Percentiles rank a stretch among this genome's conserved stretches.
Conservation (phyloP, 2,113 vertebrate genomes). For the Zapornia atra region DNA sequence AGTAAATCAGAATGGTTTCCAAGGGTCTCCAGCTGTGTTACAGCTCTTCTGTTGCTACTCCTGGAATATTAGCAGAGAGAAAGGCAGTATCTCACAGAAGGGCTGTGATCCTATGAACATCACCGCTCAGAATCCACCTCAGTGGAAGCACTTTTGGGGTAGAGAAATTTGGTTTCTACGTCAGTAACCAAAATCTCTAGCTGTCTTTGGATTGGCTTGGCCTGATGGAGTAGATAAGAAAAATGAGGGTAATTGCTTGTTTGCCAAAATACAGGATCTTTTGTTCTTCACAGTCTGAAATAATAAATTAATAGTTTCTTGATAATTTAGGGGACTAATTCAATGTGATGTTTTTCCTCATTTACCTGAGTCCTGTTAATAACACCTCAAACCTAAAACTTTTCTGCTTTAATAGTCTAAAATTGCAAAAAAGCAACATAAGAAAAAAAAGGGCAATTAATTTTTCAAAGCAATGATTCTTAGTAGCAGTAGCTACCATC, state of each 20-base stretch:
- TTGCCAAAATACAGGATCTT: background rate
- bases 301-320: background rate
- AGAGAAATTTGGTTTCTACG: background rate
- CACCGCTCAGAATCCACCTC: background rate
- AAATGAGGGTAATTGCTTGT: background rate
- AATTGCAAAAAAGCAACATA: background rate
- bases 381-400: background rate
- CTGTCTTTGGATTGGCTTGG: background rate
- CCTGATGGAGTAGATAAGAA: background rate
- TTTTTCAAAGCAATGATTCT: background rate
- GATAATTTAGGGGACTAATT: background rate
- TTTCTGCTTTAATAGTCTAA: background rate
- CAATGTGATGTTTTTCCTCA: background rate
- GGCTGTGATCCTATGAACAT: background rate
- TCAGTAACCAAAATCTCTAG: background rate
- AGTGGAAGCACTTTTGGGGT: background rate
- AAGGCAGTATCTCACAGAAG: background rate
- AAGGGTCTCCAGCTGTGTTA: background rate
- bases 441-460: background rate
- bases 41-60: background rate
- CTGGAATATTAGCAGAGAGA: background rate
- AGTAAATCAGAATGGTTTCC: conserved; percentile 7
- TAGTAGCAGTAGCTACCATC: background rate
- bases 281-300: background rate
- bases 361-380: background rate